Base-by-base conservation (phyloP, 2,113 vertebrate genomes). In the Arenaria interpres region DNA sequence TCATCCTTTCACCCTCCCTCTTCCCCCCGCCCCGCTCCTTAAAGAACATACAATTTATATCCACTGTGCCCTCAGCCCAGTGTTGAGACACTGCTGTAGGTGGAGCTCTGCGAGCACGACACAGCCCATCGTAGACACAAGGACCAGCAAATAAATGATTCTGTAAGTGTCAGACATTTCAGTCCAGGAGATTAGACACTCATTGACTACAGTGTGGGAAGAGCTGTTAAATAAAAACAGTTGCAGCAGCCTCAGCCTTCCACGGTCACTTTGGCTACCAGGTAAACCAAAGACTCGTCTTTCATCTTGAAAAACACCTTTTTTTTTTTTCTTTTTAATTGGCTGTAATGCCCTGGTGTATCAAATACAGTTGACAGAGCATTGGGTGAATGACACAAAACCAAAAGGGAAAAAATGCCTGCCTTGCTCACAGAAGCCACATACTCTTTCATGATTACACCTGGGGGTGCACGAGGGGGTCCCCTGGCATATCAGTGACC, bases 201-300 rank as follows among this genome's bases (percentile, higher is more conserved):
- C 83, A 62, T 7, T 60, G 85, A 73, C 79, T 82, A 45, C 43
- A 45, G 37, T 22, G 57, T 72, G 50, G 84, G 77, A 95, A 95
- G 67, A 88, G 95, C 84, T 91, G 92, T 75, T 94, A 92, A 96
- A 95, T 50, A 79, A 89, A 88, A 86, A 39, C 80, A 88, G 60
- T 22, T 50, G 69, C 43, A 51, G 76, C 16, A 22, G 56, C 27
- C 69, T 75, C 67, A 48, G 45, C 62, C 85, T 77, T 83, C 72
- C 50, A 39, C 62, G 51, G 73, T 15, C 81, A 25, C 48, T 75
- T 20, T 39, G 73, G 45, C 73, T 71, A 46, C 62, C 30, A 24
- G 0, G 67, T 43, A 91, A 95, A 96, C n/a, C 84, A 88, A 30
- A 80, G 81, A 74, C 27, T 30, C 17, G 24, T 19, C 74, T 46